Evolutionary conservation across 2,113 vertebrate genomes (phyloP).

Genomic region (Sinosuthora webbiana): DNA sequence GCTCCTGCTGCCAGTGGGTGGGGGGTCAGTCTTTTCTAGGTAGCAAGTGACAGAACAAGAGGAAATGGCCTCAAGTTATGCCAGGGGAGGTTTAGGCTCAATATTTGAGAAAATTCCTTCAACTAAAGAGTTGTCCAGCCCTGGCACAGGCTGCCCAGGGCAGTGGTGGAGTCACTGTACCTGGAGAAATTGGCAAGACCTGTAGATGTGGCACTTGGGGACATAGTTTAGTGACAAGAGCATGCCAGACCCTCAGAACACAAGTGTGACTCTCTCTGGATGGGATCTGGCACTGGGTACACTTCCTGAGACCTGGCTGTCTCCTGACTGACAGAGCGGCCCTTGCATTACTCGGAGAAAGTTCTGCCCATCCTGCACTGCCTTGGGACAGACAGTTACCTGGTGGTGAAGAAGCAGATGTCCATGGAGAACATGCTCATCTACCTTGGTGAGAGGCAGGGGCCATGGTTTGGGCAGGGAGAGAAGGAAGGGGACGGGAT

Average conservation of each 20-base stretch:
- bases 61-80: not conserved
- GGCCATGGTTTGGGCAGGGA: not conserved
- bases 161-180: not conserved
- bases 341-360: slow-evolving; percentile 87
- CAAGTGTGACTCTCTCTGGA: not conserved
- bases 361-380: slow-evolving; percentile 89
- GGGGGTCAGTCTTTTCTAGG: not conserved
- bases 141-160: not conserved
- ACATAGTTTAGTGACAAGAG: not conserved
- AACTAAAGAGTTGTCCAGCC: not conserved
- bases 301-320: not conserved
- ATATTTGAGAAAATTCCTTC: not conserved
- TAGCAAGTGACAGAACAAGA: not conserved
- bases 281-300: not conserved
- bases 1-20: not conserved
- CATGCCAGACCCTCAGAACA: not conserved
- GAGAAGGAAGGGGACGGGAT: not conserved
- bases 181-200: not conserved
- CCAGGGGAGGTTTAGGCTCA: not conserved
- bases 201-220: not conserved
- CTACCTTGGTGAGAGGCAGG: slow-evolving; percentile 79
- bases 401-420: slow-evolving; percentile 88
- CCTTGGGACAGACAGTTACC: slow-evolving; percentile 82
- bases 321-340: slow-evolving; percentile 79
- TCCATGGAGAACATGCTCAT: slow-evolving; percentile 87